Base-by-base conservation (phyloP, 2,888 invertebrate genomes). In the Drosophila lutescens region DNA sequence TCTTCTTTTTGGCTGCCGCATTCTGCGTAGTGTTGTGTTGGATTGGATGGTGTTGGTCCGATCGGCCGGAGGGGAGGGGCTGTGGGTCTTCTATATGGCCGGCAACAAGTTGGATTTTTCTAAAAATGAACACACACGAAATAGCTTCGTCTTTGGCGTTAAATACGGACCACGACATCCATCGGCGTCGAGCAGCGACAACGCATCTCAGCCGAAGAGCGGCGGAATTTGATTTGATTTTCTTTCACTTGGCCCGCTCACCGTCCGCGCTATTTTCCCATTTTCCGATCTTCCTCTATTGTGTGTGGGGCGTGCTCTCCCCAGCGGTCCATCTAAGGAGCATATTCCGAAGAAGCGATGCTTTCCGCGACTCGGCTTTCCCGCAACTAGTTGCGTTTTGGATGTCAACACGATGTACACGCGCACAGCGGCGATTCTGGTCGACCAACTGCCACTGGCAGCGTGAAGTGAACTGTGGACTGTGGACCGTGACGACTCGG, bases 351-450 rank as follows among this genome's bases (percentile, higher is more conserved):
- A 79, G 79, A 77, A 80, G 86, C 69, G 73, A 80, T 84, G 83
- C 86, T 80, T 85, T 85, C 78, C 79, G 80, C 86, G 85, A 82
- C 83, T 90, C 90, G 58, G 59, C 58, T 71, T 91, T 79, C 74
- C 74, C 79, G 73, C 78, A 80, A 84, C 86, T 90, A 92, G 92
- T 92, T 91, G 90, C 91, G 91, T 91, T 92, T 92, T 91, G 90
- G 91, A 90, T 91, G 91, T 91, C 91, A 90, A 85, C 88, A 90
- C 86, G 91, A 84, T 79, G 86, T 86, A 82, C 85, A 82, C 91
- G 87, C 81, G 89, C 71, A 62, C 57, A 76, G 57, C 66, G 74
- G 61, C 75, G 58, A 68, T 60, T 69, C 71, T 73, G 66, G 50
- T 50, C 44, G 51, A 53, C 30, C 41, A 51, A 62, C 55, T 63